These are phyloP conservation scores for Ictidomys tridecemlineatus DNA, from an alignment of 2,113 vertebrate species.

Conservation along the genomic window DNA sequence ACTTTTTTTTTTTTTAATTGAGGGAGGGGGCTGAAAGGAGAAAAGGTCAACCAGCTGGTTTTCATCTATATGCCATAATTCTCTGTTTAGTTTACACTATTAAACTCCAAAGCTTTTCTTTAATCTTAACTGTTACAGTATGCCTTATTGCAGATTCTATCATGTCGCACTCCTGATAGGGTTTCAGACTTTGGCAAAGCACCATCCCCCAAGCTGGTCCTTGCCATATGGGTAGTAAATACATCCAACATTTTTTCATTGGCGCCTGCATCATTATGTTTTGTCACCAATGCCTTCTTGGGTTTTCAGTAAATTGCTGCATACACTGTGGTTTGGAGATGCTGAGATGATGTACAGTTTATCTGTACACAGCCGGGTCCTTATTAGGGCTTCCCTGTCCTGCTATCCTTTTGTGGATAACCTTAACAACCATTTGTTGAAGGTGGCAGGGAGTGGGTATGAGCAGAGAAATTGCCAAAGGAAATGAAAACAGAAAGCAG, in stretches of 20 bases:
- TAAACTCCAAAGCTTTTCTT: constrained; percentile 87
- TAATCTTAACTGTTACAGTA: constrained; percentile 89
- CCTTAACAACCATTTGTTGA: constrained; percentile 81
- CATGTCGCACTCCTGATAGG: constrained; percentile 87
- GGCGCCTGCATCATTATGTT: constrained; percentile 88
- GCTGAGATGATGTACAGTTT: constrained; percentile 80
- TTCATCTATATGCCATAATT: constrained; percentile 88
- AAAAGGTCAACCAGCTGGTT: constrained; percentile 86
- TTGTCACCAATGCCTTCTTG: constrained; percentile 89
- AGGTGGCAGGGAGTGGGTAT: neutral
- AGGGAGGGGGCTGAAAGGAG: constrained; percentile 60
- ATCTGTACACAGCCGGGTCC: constrained; percentile 82
- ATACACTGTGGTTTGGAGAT: constrained; percentile 86
- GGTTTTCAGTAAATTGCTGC: constrained; percentile 88
- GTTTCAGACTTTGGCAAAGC: constrained; percentile 87
- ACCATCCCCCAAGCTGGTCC: constrained; percentile 82
- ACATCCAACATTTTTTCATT: constrained; percentile 89
- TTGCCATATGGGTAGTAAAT: constrained; percentile 86
- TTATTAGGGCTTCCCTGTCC: constrained; percentile 79
- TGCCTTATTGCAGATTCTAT: constrained; percentile 87
- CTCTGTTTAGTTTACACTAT: constrained; percentile 90
- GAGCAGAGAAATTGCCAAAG: constrained; percentile 73
- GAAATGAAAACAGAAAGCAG: constrained; percentile 78
- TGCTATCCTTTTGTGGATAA: constrained; percentile 76
- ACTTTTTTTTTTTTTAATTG: constrained; percentile 81